Conservation (phyloP, 2,888 invertebrate genomes). For the Stratiomys singularior region DNA sequence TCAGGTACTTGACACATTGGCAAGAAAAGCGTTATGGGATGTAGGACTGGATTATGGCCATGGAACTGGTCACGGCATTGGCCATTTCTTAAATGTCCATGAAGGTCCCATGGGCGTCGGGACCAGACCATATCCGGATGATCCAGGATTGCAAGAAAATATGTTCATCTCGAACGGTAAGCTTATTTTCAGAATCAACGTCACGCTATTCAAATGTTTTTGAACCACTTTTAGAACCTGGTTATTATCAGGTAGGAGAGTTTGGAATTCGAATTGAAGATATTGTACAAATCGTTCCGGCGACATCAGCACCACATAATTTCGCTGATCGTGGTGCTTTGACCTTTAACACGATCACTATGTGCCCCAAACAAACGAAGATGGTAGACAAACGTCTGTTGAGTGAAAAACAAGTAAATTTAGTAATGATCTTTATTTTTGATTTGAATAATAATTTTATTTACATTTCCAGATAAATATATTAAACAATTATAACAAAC, state of each 20-base stretch:
- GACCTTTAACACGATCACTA: constrained; percentile 88
- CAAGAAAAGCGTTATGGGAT: constrained; percentile 83
- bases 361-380: constrained; percentile 90
- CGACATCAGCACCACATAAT: constrained; percentile 66
- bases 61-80: constrained; percentile 93
- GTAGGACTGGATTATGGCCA: constrained; percentile 87
- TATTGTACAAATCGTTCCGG: constrained; percentile 77
- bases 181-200: background rate
- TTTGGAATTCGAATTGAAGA: constrained; percentile 92
- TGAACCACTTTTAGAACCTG: constrained; percentile 75
- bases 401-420: constrained; percentile 79
- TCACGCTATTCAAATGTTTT: background rate
- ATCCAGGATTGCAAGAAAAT: constrained; percentile 75
- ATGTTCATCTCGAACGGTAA: constrained; percentile 76
- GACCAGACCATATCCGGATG: constrained; percentile 71
- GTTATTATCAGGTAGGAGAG: constrained; percentile 85
- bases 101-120: constrained; percentile 85
- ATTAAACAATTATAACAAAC: constrained; percentile 82
- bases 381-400: constrained; percentile 82
- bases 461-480: constrained; percentile 64
- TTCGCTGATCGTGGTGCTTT: constrained; percentile 81
- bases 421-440: background rate
- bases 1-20: constrained; percentile 75
- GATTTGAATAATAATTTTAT: background rate
- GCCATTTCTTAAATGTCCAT: constrained; percentile 89